Evolutionary conservation across 1,140 invertebrate species (phyloP).

Genomic region (Hypothenemus hampei): DNA sequence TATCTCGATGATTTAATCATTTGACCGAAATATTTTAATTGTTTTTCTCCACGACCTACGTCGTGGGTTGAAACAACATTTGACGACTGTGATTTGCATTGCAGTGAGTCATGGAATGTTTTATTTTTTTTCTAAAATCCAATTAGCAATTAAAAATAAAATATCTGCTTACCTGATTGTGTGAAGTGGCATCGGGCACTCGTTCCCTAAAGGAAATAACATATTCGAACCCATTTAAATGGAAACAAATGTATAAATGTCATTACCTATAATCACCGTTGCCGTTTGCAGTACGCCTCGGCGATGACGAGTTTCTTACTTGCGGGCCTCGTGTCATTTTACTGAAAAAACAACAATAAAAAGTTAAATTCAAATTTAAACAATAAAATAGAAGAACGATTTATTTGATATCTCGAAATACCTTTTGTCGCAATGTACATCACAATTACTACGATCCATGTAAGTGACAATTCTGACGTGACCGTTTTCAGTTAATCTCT

Average conservation of each 20-base stretch:
- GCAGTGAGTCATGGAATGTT: too few species aligned
- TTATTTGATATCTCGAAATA: background rate
- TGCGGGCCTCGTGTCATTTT: conserved; percentile 34
- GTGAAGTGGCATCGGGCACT: too few species aligned
- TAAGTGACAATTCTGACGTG: conserved; percentile 39
- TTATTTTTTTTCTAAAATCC: too few species aligned
- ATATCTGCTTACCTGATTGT: too few species aligned
- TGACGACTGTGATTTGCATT: too few species aligned
- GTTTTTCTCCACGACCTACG: too few species aligned
- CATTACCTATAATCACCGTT: conserved; percentile 36
- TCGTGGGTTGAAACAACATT: too few species aligned
- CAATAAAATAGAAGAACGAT: background rate
- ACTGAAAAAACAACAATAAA: conserved; percentile 27
- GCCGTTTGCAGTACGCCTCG: conserved; percentile 36
- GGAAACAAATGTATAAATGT: too few species aligned
- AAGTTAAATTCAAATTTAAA: background rate
- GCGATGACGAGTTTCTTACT: conserved; percentile 32
- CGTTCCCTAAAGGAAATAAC: too few species aligned
- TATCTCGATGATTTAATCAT: too few species aligned
- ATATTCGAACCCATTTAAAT: background rate
- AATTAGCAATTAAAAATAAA: too few species aligned
- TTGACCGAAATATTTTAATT: too few species aligned
- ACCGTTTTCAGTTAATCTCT: conserved; percentile 38
- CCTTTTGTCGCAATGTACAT: conserved; percentile 32
- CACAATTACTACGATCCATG: conserved; percentile 39